Base-by-base conservation (phyloP, 2,797 vertebrate species). In the Chanos chanos region DNA sequence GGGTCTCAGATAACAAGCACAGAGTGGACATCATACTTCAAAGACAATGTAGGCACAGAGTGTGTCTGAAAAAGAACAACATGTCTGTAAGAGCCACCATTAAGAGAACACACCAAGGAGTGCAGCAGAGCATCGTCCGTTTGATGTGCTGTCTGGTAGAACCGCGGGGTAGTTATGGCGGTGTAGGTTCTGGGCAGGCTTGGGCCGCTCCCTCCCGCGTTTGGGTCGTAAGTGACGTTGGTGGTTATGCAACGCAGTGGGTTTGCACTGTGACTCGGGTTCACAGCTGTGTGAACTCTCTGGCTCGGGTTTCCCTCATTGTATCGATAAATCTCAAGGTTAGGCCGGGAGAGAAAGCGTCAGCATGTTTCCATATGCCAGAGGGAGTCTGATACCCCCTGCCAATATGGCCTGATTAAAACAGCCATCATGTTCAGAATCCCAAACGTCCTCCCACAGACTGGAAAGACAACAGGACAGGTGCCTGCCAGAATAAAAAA, bases 221-320 rank as follows among this genome's bases (percentile, higher is more conserved):
- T 16, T 16, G 28, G n/a, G 47, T 50, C n/a, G 66, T 3, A 47
- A 18, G 24, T 5, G 15, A 31, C 33, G 8, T 19, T 13, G 16
- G 49, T 9, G 39, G 39, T 74, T 74, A 72, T n/a, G 59, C 22
- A 75, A 75, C 44, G 31, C 28, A 52, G 39, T 2, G 51, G 13
- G 10, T 61, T 22, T 45, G 10, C 27, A 28, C n/a, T n/a, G 24
- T 19, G 48, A 37, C 24, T 40, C 27, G 31, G 39, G 12, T 59
- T n/a, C 24, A 49, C 73, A 72, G 73, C 73, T 75, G 66, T 44
- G 44, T 37, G 40, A 31, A 51, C 53, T 60, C 40, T 19, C 21
- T 40, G 51, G 31, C 61, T 67, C 55, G 31, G 36, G 59, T 68
- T 69, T 62, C 62, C 30, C 13, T 51, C 28, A 45, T 64, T 56